Base-by-base conservation (phyloP, 2,113 vertebrate species). In the Gadus macrocephalus region DNA sequence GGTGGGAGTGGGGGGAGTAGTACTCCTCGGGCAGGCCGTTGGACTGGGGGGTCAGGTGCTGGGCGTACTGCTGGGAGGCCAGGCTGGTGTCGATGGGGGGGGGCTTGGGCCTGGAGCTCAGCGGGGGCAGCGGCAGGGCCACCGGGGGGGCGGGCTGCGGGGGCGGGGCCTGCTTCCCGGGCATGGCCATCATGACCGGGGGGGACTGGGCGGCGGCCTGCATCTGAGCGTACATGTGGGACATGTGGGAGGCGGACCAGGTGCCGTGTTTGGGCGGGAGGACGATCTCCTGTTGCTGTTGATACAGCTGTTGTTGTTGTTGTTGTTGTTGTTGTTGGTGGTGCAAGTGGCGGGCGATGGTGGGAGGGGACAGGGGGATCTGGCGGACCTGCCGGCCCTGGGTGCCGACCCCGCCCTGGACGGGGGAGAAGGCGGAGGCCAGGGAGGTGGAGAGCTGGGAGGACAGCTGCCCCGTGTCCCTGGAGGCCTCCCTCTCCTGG, bases 361-460 rank as follows among this genome's bases (percentile, higher is more conserved):
- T 71, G 59, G 92, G 92, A 19, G 92, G 92, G 69, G 94, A 95
- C 53, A 95, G 85, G 0, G 94, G 94, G 77, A 93, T 93, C 78
- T 83, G 91, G 63, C 91, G 91, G 88, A 91, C 86, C 82, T 91
- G 90, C 66, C 90, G 87, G 62, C 73, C 80, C 77, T 83, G 12
- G 9, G 91, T 89, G 81, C 84, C 84, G 77, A 72, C 76, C 63
- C 90, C 91, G 19, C 89, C 81, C 85, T 92, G 92, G 80, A 92
- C 88, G 1, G 94, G 91, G 88, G 91, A 89, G 83, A 92, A 93
- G 67, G 93, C 91, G 3, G 93, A 94, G 80, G 87, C 84, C 0
- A 92, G 84, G 59, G 90, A 90, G 35, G 81, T 86, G 49, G 90
- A 92, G 77, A 94, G 91, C 89, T 95, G 94, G 0, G 93, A 93